Evolutionary conservation across 2,888 invertebrate species (phyloP), one percentile per base, ranked within the genome.

Genomic region (Lasioglossum figueresi): DNA sequence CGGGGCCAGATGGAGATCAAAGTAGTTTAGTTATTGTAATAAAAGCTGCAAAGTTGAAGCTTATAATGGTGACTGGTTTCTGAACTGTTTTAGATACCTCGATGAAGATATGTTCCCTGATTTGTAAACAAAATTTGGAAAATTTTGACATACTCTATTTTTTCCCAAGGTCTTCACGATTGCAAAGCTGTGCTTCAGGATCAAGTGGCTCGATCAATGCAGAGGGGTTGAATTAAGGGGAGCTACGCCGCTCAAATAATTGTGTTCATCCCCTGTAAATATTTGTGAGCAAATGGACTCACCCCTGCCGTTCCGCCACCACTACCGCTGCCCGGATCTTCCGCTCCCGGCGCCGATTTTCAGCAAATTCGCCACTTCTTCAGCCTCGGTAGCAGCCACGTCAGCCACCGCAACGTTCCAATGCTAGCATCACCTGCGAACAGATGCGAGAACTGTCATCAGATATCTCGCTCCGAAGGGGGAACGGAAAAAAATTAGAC

Each of bases 291-390:
- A 16, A 23, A 14, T 19, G 43, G 0, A 76, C 92, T 94, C 88
- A 95, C 95, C 94, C 94, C 92, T 92, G 93, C 94, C 94, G 93
- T 92, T 94, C 93, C 93, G 93, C 94, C 94, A 93, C 94, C 93
- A 95, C 94, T 94, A 95, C 94, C 94, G 93, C 94, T 94, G 94
- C 92, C 93, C 92, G 93, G 93, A 91, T 93, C 91, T 92, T 93
- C 91, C 88, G 92, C 92, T 93, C 90, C 92, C 92, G 92, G 92
- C 92, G 89, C 92, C 92, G 91, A 93, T 93, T 93, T 92, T 92
- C 90, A 90, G 91, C 88, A 91, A 86, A 89, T 91, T 92, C 91
- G 92, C 91, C 92, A 91, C 93, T 92, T 93, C 91, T 90, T 88
- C 83, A 76, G 43, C 88, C 80, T 82, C 82, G 80, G 81, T 77